phyloP scores from a whole-genome alignment of 2,888 invertebrate genomes.

The Synergus laeviventris region DNA sequence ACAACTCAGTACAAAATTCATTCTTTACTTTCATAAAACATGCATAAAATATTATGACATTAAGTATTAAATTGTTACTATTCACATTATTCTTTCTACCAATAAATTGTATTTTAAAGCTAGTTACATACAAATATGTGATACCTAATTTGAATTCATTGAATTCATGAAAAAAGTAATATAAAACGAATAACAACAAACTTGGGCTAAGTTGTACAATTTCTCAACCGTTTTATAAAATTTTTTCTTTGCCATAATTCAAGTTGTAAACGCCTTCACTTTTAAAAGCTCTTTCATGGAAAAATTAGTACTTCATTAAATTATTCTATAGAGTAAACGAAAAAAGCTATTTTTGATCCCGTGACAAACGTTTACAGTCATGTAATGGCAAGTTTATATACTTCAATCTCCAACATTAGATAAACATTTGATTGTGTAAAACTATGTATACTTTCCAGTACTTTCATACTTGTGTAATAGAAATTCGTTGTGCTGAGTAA shows the following conservation, averaged over 20 bases:
- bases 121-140: constrained; percentile 3
- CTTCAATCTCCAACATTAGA: constrained; percentile 8
- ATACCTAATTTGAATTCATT: background rate
- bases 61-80: background rate
- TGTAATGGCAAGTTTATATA: background rate
- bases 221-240: background rate
- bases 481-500: background rate
- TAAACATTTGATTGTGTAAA: constrained; percentile 23
- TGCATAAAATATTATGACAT: background rate
- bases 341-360: background rate
- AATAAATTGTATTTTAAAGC: background rate
- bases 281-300: background rate
- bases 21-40: constrained; percentile 12
- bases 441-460: constrained; percentile 28
- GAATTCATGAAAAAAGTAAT: background rate
- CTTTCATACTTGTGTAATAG: background rate
- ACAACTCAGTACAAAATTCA: constrained; percentile 18
- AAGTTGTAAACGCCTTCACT: background rate
- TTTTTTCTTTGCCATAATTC: background rate
- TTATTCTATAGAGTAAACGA: background rate
- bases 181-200: constrained; percentile 2
- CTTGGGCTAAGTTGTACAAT: background rate
- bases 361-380: background rate
- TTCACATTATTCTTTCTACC: background rate
- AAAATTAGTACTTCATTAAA: background rate